A percentile compares a stretch with the other conserved stretches of the same genome.
phyloP scores from a whole-genome alignment of 2,797 vertebrate genomes.

The Eurystomus glaucurus region DNA sequence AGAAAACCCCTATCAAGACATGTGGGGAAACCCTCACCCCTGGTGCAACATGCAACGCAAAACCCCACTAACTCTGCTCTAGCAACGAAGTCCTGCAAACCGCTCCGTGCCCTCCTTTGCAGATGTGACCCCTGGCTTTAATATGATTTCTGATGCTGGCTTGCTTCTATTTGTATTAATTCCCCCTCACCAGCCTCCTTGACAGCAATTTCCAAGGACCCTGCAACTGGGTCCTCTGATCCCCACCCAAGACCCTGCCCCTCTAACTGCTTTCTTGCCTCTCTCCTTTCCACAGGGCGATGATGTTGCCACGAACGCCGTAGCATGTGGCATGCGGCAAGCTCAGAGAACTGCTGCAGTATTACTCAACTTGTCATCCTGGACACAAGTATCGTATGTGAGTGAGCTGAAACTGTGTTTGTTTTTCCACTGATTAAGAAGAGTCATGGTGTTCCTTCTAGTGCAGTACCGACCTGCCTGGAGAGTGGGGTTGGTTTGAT shows the following conservation, averaged over 20 bases:
- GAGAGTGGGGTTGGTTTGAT: constrained; percentile 36
- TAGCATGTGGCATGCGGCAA: background rate
- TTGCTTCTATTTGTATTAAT: background rate
- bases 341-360: background rate
- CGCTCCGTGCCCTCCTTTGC: background rate
- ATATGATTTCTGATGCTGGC: background rate
- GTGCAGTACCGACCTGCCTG: constrained; percentile 49
- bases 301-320: background rate
- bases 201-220: background rate
- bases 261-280: background rate
- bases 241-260: background rate
- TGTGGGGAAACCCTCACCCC: background rate
- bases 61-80: background rate
- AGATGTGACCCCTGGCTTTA: background rate
- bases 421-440: constrained; percentile 71
- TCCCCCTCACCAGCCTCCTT: background rate
- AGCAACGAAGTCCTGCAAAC: background rate
- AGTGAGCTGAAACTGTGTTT: constrained; percentile 35
- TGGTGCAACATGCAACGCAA: accelerated
- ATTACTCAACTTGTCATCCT: constrained; percentile 50
- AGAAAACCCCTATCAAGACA: background rate
- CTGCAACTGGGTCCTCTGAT: background rate
- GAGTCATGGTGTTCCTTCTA: constrained; percentile 62
- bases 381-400: background rate
- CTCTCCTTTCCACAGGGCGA: background rate